These are phyloP conservation scores for Ophthalmolycus amberensis DNA, from an alignment of 2,113 vertebrate species.

Conservation along the genomic window DNA sequence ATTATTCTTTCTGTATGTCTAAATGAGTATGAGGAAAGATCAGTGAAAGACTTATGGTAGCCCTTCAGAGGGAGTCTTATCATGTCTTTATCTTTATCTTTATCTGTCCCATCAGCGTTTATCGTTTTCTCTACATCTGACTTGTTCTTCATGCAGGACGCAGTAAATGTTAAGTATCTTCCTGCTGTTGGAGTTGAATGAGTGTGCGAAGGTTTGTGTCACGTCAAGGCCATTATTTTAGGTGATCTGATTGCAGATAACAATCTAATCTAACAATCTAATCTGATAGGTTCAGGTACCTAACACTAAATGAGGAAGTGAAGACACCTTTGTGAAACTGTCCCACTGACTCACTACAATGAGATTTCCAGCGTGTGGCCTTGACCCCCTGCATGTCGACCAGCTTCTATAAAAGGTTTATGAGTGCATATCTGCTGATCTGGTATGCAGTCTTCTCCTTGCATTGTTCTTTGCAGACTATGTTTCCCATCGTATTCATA, in stretches of 20 bases:
- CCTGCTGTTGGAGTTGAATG: conserved; percentile 14
- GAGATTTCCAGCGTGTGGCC: conserved; percentile 19
- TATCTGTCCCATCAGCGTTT: conserved; percentile 39
- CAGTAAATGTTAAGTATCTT: conserved; percentile 55
- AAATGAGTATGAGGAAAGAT: conserved; percentile 4
- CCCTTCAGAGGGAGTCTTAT: conserved; percentile 47
- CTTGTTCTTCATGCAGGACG: conserved; percentile 29
- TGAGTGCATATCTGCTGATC: conserved; percentile 10
- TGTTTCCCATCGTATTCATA: not conserved
- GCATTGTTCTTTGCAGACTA: not conserved
- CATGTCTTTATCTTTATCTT: conserved; percentile 45
- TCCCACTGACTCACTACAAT: not conserved
- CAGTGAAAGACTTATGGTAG: not conserved
- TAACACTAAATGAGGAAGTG: conserved; percentile 24
- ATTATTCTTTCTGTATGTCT: not conserved
- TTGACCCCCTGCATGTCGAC: conserved; percentile 12
- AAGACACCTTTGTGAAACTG: conserved; percentile 15
- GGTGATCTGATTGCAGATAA: conserved; percentile 54
- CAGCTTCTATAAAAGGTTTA: conserved; percentile 44
- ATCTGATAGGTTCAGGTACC: conserved; percentile 28
- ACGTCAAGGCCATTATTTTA: conserved; percentile 9
- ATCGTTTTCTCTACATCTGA: conserved; percentile 38
- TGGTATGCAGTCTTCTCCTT: not conserved
- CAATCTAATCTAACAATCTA: conserved; percentile 39
- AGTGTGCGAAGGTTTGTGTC: conserved; percentile 12